Conservation (phyloP, 2,113 vertebrate genomes). For the Plectropomus leopardus region DNA sequence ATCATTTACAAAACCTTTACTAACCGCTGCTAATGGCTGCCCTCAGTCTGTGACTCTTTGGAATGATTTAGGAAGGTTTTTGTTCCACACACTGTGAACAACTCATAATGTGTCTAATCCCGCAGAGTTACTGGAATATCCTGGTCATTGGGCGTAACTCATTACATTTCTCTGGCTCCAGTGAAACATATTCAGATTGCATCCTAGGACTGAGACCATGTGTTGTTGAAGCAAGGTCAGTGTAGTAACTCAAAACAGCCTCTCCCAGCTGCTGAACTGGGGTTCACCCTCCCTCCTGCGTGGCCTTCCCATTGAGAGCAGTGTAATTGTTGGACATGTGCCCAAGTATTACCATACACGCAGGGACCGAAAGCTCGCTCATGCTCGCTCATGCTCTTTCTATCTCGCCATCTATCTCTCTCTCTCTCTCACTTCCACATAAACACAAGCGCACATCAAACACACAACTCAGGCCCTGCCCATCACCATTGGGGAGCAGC, state of each 20-base stretch:
- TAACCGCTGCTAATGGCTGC: conserved; percentile 9
- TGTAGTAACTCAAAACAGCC: conserved; percentile 74
- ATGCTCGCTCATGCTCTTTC: conserved; percentile 17
- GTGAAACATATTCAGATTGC: conserved; percentile 40
- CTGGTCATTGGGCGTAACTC: conserved; percentile 76
- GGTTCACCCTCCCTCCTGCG: conserved; percentile 67
- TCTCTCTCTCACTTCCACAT: conserved; percentile 31
- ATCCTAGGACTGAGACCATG: conserved; percentile 43
- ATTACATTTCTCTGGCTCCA: conserved; percentile 54
- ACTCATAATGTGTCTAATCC: conserved; percentile 53
- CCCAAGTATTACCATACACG: conserved; percentile 55
- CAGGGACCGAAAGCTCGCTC: conserved; percentile 17
- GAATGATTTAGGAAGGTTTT: conserved; percentile 30
- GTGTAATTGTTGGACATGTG: conserved; percentile 74
- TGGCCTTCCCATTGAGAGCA: conserved; percentile 66
- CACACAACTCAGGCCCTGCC: conserved; percentile 54
- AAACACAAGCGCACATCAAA: conserved; percentile 51
- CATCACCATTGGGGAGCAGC: conserved; percentile 54
- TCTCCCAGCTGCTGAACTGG: conserved; percentile 81
- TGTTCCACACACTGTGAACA: conserved; percentile 38
- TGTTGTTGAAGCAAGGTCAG: conserved; percentile 61
- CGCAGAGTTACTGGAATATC: conserved; percentile 68
- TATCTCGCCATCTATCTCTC: conserved; percentile 40
- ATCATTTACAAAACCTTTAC: not conserved
- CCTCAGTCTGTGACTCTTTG: conserved; percentile 42